Conservation (phyloP, 2,113 vertebrate species). For the Arothron firmamentum region DNA sequence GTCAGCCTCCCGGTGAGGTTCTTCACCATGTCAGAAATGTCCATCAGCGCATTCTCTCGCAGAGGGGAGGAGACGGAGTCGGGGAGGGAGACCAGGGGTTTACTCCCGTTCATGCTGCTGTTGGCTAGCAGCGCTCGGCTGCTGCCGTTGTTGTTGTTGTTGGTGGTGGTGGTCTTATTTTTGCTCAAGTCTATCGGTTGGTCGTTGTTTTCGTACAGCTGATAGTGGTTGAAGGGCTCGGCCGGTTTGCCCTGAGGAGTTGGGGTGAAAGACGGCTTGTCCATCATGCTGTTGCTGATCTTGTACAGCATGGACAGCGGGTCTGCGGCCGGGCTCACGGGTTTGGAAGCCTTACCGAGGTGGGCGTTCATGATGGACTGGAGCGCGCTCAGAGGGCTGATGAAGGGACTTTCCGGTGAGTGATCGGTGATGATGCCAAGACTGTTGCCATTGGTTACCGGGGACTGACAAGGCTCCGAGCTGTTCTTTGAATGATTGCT, state of each 20-base stretch:
- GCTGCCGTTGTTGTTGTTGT: conserved; percentile 81
- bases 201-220: conserved; percentile 84
- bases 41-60: conserved; percentile 93
- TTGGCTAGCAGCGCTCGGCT: conserved; percentile 46
- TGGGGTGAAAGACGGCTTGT: conserved; percentile 87
- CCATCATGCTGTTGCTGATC: conserved; percentile 98
- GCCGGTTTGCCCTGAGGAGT: conserved; percentile 85
- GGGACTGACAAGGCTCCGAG: conserved; percentile 82
- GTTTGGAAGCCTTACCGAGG: conserved; percentile 95
- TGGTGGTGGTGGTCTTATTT: conserved; percentile 88
- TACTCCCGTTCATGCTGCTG: conserved; percentile 64
- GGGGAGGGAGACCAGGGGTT: conserved; percentile 78
- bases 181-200: conserved; percentile 98
- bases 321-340: conserved; percentile 87
- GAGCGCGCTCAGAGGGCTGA: conserved; percentile 94
- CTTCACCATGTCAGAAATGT: conserved; percentile 99
- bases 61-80: conserved; percentile 84
- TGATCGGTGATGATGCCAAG: conserved; percentile 97
- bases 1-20: conserved; percentile 97
- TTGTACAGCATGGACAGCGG: conserved; percentile 97
- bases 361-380: conserved; percentile 99
- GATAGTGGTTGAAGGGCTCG: conserved; percentile 88
- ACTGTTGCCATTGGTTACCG: conserved; percentile 89
- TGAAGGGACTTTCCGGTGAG: conserved; percentile 91
- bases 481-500: conserved; percentile 79